Conservation (phyloP, 1,140 invertebrate genomes). For the Lepidurus packardi region DNA sequence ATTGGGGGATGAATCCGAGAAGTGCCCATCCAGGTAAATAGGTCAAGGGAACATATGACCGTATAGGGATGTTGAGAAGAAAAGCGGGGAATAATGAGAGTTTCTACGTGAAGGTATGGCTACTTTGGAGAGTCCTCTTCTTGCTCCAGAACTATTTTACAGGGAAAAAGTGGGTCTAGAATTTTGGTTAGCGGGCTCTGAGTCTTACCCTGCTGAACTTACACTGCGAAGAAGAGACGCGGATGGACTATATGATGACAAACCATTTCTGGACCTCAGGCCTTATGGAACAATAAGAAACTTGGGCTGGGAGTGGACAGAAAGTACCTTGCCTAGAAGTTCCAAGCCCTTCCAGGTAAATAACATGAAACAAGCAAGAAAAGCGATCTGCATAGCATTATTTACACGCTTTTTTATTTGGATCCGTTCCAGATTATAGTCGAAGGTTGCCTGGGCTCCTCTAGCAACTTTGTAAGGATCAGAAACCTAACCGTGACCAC, state of each 20-base stretch:
- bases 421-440: background rate
- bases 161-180: background rate
- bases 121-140: background rate
- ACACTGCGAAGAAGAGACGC: background rate
- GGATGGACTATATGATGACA: background rate
- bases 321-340: background rate
- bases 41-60: background rate
- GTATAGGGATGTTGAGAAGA: no score
- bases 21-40: background rate
- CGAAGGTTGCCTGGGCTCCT: background rate
- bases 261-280: background rate
- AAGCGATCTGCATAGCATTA: background rate
- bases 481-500: slow-evolving; percentile 1
- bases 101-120: background rate
- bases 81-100: no score
- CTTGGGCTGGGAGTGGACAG: background rate
- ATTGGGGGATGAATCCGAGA: background rate
- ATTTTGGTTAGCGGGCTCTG: background rate
- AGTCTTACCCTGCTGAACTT: background rate
- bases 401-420: background rate
- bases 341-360: slow-evolving; percentile 9
- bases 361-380: background rate
- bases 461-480: background rate
- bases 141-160: background rate
- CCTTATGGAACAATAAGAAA: slow-evolving; percentile 3